Evolutionary conservation across 2,888 invertebrate genomes (phyloP), one percentile per base, ranked within the genome.

Genomic region (Eristalis arbustorum): DNA sequence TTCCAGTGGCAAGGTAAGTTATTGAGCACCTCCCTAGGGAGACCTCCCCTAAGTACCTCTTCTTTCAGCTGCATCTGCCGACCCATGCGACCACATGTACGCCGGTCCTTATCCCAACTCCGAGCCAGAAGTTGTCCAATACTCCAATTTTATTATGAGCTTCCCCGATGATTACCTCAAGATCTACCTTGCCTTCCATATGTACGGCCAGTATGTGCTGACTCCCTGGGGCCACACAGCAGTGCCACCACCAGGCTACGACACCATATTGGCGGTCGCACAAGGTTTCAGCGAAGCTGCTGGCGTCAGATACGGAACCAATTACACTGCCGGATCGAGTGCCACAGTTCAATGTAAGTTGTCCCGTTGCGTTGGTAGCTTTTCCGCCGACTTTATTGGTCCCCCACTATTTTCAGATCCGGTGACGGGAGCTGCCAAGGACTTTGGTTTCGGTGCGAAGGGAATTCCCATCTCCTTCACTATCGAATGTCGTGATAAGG

Each of bases 401-500:
- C 88, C 66, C 88, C 8, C 8, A 31, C 31, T 4, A 91, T 91
- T 3, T 91, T 8, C 49, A 49, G 49, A 49, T 8, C 18, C 18
- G 3, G 49, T 49, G 49, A 18, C 92, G 18, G 93, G 93, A 11
- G 89, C 90, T 14, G 91, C 92, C 49, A 90, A 89, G 59, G 94
- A 95, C 49, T 49, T 89, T 95, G 94, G 93, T 18, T 49, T 18
- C 8, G 94, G 93, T 0, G 93, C 94, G 87, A 94, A 93, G 1
- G 89, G 88, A 1, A 91, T 91, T 5, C 92, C 93, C 94, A 88
- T 90, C 93, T 59, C 93, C 93, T 91, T 92, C 93, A 90, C 93
- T 93, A 22, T 91, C 93, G 49, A 95, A 89, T 91, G 96, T 0
- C 93, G 96, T 14, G 97, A 97, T 90, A 94, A 92, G 0, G 96